Evolutionary conservation across 2,888 invertebrate species (phyloP), one percentile per base, ranked within the genome.

Genomic region (Masnerella sp.): DNA sequence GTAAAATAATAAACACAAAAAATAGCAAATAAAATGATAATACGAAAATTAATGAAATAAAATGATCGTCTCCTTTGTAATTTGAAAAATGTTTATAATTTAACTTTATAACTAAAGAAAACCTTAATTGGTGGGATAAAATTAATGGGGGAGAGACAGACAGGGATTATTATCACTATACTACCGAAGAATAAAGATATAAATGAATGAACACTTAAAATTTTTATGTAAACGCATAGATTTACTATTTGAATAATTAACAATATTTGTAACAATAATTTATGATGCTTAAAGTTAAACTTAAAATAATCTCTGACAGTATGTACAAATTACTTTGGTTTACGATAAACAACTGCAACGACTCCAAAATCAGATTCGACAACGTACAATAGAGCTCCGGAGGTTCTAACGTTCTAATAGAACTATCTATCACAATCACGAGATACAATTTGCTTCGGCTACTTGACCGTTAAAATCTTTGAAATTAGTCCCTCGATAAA

Each of bases 381-480:
- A 79, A 79, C 79, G 79, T 78, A 81, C 76, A 77, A 80, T 84
- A 84, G 77, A 85, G 76, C 78, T 82, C 78, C 81, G 69, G 76
- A 82, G 65, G 75, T 75, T 78, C 80, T 84, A 85, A 83, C 77
- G 74, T 77, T 68, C 80, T 82, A 81, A 80, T 77, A 80, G 79
- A 82, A 81, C 82, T 79, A 82, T 68, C 85, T 85, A 86, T 86
- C 85, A 85, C 86, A 86, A 84, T 84, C 78, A 85, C 79, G 76
- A 81, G 79, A 78, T 77, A 81, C 75, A 17, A 17, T 43, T 40
- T 43, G 56, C 25, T 40, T 38, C 28, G 15, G 38, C 34, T 14
- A 43, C n/a, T 25, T 38, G 45, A 38, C 17, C 28, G 25, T 51
- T 51, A 30, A 43, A 62, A 38, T 51, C 32, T 56, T 58, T 68